Conservation (phyloP, 2,113 vertebrate species). For the Spea multiplicata region DNA sequence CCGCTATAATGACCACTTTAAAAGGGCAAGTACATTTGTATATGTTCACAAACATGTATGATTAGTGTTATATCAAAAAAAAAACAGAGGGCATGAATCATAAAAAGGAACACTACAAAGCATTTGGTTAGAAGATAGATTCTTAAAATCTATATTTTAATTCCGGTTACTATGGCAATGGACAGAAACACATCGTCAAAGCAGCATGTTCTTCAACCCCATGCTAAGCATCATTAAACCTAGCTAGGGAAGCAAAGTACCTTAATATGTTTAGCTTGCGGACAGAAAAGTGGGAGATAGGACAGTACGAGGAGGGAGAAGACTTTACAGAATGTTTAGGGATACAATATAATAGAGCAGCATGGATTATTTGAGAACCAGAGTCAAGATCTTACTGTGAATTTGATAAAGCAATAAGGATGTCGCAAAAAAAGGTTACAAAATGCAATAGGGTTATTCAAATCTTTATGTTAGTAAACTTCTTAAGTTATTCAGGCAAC, state of each 20-base stretch:
- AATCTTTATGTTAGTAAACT: too few relatives aligned
- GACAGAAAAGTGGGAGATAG: neutral
- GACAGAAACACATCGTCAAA: slow-evolving; percentile 26
- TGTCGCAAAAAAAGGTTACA: too few relatives aligned
- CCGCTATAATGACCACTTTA: too few relatives aligned
- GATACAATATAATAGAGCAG: neutral
- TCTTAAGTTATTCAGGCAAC: too few relatives aligned
- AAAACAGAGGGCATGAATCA: neutral
- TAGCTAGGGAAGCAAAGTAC: slow-evolving; percentile 21
- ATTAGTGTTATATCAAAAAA: neutral
- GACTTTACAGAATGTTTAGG: slow-evolving; percentile 12
- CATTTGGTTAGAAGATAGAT: slow-evolving; percentile 19
- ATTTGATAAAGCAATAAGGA: too few relatives aligned
- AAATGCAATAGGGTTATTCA: too few relatives aligned
- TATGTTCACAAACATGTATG: neutral
- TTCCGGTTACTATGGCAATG: slow-evolving; percentile 20
- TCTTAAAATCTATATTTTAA: slow-evolving; percentile 7
- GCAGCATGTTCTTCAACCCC: slow-evolving; percentile 18
- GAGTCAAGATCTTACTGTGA: too few relatives aligned
- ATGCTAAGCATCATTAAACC: slow-evolving; percentile 35
- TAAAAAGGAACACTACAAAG: slow-evolving; percentile 4
- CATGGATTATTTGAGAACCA: neutral
- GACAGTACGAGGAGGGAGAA: neutral
- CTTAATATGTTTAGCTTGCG: slow-evolving; percentile 11
- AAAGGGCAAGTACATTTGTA: too few relatives aligned